phyloP scores from a whole-genome alignment of 2,797 vertebrate genomes.

The Anguilla megastoma region DNA sequence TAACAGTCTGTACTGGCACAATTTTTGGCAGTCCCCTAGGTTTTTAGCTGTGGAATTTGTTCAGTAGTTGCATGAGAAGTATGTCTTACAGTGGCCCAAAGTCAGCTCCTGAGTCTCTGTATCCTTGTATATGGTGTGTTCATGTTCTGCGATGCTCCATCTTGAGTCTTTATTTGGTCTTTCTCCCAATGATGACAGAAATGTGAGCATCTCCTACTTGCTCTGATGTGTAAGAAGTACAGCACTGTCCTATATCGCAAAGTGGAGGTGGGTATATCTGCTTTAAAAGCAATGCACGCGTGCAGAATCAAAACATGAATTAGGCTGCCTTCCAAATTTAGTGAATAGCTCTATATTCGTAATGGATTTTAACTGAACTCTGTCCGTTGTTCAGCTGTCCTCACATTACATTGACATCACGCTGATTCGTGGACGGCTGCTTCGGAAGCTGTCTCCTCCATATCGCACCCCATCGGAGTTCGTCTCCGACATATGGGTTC shows the following conservation, averaged over 20 bases:
- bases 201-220: slow-evolving; percentile 65
- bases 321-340: not conserved
- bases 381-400: slow-evolving; percentile 32
- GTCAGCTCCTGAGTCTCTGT: not conserved
- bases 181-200: slow-evolving; percentile 51
- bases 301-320: not conserved
- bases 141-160: not conserved
- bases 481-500: slow-evolving; percentile 71
- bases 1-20: not conserved
- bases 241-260: slow-evolving; percentile 35
- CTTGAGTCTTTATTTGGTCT: not conserved
- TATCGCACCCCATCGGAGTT: slow-evolving; percentile 74
- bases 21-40: not conserved
- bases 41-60: not conserved
- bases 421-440: slow-evolving; percentile 71
- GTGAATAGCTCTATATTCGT: not conserved
- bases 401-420: slow-evolving; percentile 61
- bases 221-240: slow-evolving; percentile 59
- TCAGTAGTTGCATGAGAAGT: not conserved
- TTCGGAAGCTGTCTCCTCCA: slow-evolving; percentile 59
- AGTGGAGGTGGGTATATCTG: slow-evolving; percentile 50
- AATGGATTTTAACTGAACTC: too few species aligned
- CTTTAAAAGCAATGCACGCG: not conserved
- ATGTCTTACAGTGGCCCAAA: not conserved
- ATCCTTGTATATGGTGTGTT: not conserved